A percentile compares a stretch with the other conserved stretches of the same genome.
phyloP scores from a whole-genome alignment of 1,140 invertebrate genomes.

The Scaptomyza graminum region DNA sequence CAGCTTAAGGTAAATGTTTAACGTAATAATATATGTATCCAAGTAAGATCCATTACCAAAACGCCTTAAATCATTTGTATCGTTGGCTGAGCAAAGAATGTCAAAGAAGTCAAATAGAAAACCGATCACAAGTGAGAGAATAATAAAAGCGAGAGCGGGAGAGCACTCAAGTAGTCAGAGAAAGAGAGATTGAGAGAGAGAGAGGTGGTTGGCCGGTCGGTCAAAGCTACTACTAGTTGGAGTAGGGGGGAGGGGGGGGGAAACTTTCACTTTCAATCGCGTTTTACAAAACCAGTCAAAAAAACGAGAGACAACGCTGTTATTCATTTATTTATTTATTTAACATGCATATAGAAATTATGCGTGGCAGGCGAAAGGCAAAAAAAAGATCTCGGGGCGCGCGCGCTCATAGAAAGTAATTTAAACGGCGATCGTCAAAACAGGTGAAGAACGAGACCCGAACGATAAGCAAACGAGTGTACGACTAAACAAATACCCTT shows the following conservation, averaged over 20 bases:
- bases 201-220: constrained; percentile 8
- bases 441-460: constrained; percentile 36
- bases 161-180: background rate
- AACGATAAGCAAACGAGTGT: background rate
- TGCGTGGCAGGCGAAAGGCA: constrained; percentile 66
- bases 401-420: constrained; percentile 67
- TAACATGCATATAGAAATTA: constrained; percentile 72
- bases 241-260: background rate
- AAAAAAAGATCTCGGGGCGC: constrained; percentile 43
- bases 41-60: background rate
- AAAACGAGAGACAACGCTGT: constrained; percentile 12
- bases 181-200: constrained; percentile 7
- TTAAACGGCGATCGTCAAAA: constrained; percentile 36
- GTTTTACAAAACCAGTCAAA: constrained; percentile 69
- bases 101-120: constrained; percentile 62
- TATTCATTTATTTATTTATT: constrained; percentile 68
- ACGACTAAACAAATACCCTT: constrained; percentile 35
- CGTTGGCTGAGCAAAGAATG: constrained; percentile 17
- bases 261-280: constrained; percentile 80
- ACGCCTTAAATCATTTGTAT: background rate
- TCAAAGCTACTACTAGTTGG: constrained; percentile 14
- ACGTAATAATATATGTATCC: too few relatives aligned
- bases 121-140: constrained; percentile 26
- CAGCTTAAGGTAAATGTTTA: background rate
- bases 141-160: constrained; percentile 9